Evolutionary conservation across 2,797 vertebrate species (phyloP).

Genomic region (Sebastiscus tertius): DNA sequence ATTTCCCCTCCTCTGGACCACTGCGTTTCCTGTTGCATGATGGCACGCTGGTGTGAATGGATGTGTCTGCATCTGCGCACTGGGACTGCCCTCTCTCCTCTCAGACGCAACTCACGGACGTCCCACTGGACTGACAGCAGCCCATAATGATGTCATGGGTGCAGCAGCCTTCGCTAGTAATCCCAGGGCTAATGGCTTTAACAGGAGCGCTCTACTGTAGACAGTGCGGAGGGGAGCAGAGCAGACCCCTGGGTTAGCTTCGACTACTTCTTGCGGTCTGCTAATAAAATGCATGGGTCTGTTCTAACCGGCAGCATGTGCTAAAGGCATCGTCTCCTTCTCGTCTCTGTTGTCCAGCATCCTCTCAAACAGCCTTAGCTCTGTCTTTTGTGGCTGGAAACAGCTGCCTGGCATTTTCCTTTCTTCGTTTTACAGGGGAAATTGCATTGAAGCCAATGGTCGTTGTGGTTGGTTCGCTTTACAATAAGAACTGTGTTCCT

Average conservation of each 20-base stretch:
- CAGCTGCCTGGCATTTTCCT: constrained; percentile 66
- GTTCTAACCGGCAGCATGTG: constrained; percentile 71
- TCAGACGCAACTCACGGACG: constrained; percentile 65
- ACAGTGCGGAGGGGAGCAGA: constrained; percentile 40
- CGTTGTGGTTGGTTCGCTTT: constrained; percentile 56
- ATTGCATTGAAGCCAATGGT: constrained; percentile 61
- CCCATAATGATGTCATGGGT: constrained; percentile 81
- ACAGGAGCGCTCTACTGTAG: constrained; percentile 67
- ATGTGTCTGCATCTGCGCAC: constrained; percentile 54
- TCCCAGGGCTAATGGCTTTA: constrained; percentile 76
- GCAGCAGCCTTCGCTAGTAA: constrained; percentile 66
- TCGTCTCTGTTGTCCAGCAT: constrained; percentile 54
- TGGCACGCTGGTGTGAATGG: constrained; percentile 43
- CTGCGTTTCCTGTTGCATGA: constrained; percentile 50
- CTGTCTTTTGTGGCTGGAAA: constrained; percentile 73
- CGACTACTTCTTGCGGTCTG: constrained; percentile 65
- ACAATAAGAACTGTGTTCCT: constrained; percentile 63
- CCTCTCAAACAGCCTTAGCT: constrained; percentile 53
- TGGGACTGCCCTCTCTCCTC: constrained; percentile 49
- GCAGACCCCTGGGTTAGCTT: constrained; percentile 68
- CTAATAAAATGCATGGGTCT: constrained; percentile 74
- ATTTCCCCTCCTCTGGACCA: constrained; percentile 36
- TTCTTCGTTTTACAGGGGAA: constrained; percentile 65
- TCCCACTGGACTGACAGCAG: constrained; percentile 72
- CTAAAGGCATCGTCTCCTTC: constrained; percentile 65